Conservation (phyloP, 1,140 invertebrate species). For the Tribolium madens region DNA sequence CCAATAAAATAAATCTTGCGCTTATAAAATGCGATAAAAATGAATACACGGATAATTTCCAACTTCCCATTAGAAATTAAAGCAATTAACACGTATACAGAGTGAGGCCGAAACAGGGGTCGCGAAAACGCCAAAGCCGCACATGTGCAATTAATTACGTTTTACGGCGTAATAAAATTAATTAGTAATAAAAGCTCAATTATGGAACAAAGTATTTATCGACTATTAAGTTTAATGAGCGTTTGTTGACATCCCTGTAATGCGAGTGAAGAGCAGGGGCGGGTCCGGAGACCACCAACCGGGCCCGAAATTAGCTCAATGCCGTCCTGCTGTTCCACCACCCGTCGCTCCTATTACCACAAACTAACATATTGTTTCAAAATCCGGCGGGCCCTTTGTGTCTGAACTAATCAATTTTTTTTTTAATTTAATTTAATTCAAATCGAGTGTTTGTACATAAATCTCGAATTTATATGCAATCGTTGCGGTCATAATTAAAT, state of each 20-base stretch:
- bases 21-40: slow-evolving; percentile 1
- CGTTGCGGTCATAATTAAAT: slow-evolving; percentile 37
- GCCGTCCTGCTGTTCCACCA: slow-evolving; percentile 58
- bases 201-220: slow-evolving; percentile 40
- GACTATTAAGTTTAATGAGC: slow-evolving; percentile 9
- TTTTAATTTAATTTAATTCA: slow-evolving; percentile 57
- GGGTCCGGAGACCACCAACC: slow-evolving; percentile 53
- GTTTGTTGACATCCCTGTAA: slow-evolving; percentile 14
- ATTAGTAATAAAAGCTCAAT: slow-evolving; percentile 42
- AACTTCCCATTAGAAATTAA: slow-evolving; percentile 37
- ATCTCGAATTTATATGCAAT: slow-evolving; percentile 10
- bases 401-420: slow-evolving; percentile 53
- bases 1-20: slow-evolving; percentile 43
- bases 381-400: slow-evolving; percentile 57
- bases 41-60: slow-evolving; percentile 26
- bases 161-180: slow-evolving; percentile 38
- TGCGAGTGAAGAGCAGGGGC: slow-evolving; percentile 46
- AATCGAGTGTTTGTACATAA: background rate
- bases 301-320: slow-evolving; percentile 63
- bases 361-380: slow-evolving; percentile 63
- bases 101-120: background rate
- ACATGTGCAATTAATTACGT: slow-evolving; percentile 27
- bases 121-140: background rate
- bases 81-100: slow-evolving; percentile 20
- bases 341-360: slow-evolving; percentile 60